These are phyloP conservation scores for Nannospalax galili DNA, from an alignment of 2,113 vertebrate genomes.

Conservation along the genomic window DNA sequence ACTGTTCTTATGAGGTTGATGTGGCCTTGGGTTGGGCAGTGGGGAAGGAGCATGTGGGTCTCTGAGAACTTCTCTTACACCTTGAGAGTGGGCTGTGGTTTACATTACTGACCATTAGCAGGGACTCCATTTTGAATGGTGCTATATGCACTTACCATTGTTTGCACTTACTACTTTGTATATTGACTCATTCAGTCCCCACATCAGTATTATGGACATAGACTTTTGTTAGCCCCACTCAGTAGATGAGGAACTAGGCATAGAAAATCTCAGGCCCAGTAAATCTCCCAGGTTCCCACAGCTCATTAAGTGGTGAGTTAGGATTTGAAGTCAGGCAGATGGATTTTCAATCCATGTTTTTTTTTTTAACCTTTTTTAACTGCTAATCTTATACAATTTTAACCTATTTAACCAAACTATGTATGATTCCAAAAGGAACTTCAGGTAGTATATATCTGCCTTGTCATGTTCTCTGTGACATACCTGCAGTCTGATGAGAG, in stretches of 20 bases:
- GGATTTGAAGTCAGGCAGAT: not conserved
- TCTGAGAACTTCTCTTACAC: not conserved
- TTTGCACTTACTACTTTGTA: not conserved
- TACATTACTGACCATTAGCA: not conserved
- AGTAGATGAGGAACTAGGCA: not conserved
- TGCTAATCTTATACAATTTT: not conserved
- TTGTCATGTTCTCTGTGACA: too few species aligned
- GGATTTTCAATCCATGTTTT: not conserved
- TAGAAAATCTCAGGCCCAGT: not conserved
- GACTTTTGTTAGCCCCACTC: not conserved
- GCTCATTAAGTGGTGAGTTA: not conserved
- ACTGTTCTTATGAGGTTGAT: not conserved
- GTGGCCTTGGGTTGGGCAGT: not conserved
- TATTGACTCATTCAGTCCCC: not conserved
- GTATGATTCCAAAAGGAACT: not conserved
- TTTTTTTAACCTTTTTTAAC: too few species aligned
- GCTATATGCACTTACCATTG: not conserved
- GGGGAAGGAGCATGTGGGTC: not conserved
- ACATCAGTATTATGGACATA: not conserved
- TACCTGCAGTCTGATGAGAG: too few species aligned
- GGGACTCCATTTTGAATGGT: not conserved
- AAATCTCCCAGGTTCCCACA: not conserved
- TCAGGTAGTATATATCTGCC: not conserved
- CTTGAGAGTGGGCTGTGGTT: not conserved
- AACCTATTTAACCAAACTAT: conserved; percentile 10